Evolutionary conservation across 2,797 vertebrate species (phyloP), one percentile per base, ranked within the genome.

Genomic region (Pangasius sanitwongsei): DNA sequence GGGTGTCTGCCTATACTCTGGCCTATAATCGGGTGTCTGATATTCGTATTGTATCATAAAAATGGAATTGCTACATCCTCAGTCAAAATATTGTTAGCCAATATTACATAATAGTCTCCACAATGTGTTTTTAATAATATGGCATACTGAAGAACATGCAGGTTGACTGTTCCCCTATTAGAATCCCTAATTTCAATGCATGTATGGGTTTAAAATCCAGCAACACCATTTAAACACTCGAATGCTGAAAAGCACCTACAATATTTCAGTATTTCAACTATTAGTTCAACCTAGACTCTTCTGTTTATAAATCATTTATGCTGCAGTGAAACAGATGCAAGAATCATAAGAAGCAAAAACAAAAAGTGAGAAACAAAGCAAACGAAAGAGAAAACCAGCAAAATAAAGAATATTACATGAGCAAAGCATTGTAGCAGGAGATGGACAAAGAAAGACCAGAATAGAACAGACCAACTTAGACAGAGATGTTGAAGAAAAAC

Each of bases 381-480:
- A 59, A 89, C 34, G 8, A 89, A 86, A 70, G 12, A 75, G 28
- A 67, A 78, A 81, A 85, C 3, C 34, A 80, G 86, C 55, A 90
- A 89, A 90, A 59, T 44, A 86, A 89, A 48, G 37, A 80, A 50
- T 48, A 53, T 61, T 55, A 81, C 65, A 89, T 57, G 31, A 87
- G 61, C 44, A 89, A 88, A 72, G 88, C 78, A 69, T 67, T 85
- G 48, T 72, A 69, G 80, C 31, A 78, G 87, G 37, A 89, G 80
- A 89, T 90, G 91, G 88, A 87, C 55, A 69, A 84, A 53, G 81
- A 77, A 77, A 63, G 55, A 80, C 37, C 80, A 87, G 65, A 82
- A 65, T 4, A 72, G 59, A 89, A 80, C 9, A 83, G 41, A 65
- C 41, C 70, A 89, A 89, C 89, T 88, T 80, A 72, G n/a, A 77